These are phyloP conservation scores for Andrena praecox DNA, from an alignment of 2,888 invertebrate genomes.

Conservation along the genomic window DNA sequence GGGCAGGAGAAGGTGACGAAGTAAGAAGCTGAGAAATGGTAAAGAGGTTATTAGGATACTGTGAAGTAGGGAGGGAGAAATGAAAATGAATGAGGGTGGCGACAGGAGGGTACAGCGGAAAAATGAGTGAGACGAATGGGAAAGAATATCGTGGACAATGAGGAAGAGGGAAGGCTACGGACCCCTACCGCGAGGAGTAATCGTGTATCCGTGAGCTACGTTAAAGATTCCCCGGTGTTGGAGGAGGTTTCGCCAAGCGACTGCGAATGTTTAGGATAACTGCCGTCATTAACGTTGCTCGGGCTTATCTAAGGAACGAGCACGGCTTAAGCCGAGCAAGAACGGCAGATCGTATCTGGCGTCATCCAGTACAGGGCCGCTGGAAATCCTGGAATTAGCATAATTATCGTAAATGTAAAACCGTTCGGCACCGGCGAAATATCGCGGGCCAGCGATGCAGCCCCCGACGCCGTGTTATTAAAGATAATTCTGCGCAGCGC, in stretches of 20 bases:
- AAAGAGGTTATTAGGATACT: neutral
- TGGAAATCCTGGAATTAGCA: slow-evolving; percentile 67
- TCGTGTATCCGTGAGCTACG: slow-evolving; percentile 49
- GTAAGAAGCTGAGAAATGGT: neutral
- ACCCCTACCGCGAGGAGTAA: slow-evolving; percentile 28
- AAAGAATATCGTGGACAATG: neutral
- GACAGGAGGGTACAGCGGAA: neutral
- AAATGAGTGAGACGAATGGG: slow-evolving; percentile 2
- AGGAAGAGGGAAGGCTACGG: neutral
- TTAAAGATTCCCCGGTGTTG: slow-evolving; percentile 48
- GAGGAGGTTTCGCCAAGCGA: slow-evolving; percentile 49
- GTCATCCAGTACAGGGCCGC: slow-evolving; percentile 51
- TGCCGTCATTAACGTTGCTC: slow-evolving; percentile 65
- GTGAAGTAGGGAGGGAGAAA: no score
- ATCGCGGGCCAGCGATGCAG: slow-evolving; percentile 33
- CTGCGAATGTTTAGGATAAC: slow-evolving; percentile 70
- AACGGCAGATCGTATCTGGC: slow-evolving; percentile 38
- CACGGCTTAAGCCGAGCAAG: slow-evolving; percentile 45
- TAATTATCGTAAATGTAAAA: slow-evolving; percentile 64
- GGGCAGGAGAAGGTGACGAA: neutral
- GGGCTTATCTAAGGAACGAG: slow-evolving; percentile 69
- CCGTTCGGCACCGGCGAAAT: slow-evolving; percentile 44
- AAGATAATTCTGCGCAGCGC: slow-evolving; percentile 48
- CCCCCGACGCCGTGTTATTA: slow-evolving; percentile 46
- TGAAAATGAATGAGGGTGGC: no score